Evolutionary conservation across 2,888 invertebrate genomes (phyloP), one percentile per base, ranked within the genome.

Genomic region (Pterostichus niger): DNA sequence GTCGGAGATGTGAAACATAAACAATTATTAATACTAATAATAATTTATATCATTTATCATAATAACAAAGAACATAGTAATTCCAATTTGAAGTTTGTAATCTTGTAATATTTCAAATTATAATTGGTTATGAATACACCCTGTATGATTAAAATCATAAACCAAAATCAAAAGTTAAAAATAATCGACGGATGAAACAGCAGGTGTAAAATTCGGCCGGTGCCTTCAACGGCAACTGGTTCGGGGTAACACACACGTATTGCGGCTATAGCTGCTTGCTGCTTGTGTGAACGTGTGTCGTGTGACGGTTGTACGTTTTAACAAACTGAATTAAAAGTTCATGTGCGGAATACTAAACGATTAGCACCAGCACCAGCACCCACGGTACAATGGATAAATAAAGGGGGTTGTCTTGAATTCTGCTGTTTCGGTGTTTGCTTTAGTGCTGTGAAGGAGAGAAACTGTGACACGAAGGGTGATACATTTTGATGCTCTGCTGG

Each of bases 301-400:
- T 68, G 15, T 33, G 40, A 40, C 68, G 24, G 40, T 33, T 44
- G 17, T 79, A 46, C 44, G 64, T 64, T 77, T 73, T 77, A 78
- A 64, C 79, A 59, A 79, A 79, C 46, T 79, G 79, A 79, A 79
- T 79, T 79, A 79, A 79, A 79, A 64, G 24, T 64, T 17, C 31
- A 24, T 64, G 49, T n/a, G n/a, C 44, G 64, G 79, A 44, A 79
- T 79, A 79, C 79, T 49, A 64, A 79, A 49, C 24, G 49, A n/a
- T 40, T 49, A 49, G 49, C 49, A 4, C 49, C 10, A 49, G 49
- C 49, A 4, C 49, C 10, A 2, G 49, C 49, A 49, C 5, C 40
- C 40, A 40, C 6, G 40, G 6, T 5, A 40, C 40, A 40, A 40
- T 7, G 40, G 40, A 40, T 13, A n/a, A 49, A 49, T n/a, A 49